Conservation (phyloP, 2,797 vertebrate species). For the Avahi laniger region DNA sequence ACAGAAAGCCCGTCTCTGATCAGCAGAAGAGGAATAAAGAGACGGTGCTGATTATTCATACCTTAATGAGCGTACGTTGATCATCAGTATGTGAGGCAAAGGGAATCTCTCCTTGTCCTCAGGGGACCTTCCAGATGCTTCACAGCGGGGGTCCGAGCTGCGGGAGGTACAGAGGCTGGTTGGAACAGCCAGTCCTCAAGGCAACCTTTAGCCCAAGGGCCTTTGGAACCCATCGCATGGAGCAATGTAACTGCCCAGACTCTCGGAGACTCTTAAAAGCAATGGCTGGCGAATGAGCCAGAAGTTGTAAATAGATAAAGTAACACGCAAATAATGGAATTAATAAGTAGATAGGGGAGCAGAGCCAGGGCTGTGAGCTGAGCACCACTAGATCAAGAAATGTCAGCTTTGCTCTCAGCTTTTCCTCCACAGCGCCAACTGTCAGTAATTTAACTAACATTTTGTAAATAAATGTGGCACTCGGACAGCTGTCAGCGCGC, state of each 20-base stretch:
- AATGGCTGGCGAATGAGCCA: neutral
- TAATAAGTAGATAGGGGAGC: constrained; percentile 37
- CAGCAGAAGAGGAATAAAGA: neutral
- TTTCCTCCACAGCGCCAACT: constrained; percentile 80
- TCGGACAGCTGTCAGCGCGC: constrained; percentile 86
- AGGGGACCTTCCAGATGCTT: neutral
- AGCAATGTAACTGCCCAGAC: neutral
- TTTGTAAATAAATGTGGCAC: constrained; percentile 87
- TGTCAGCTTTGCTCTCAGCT: constrained; percentile 81
- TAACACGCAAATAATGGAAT: constrained; percentile 50
- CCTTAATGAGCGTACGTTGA: fast-evolving
- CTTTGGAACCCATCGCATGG: neutral
- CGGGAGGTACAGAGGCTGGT: neutral
- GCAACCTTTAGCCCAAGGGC: neutral
- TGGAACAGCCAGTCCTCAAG: neutral
- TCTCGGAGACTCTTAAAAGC: neutral
- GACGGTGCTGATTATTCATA: neutral
- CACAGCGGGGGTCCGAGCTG: neutral
- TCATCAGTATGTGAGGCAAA: neutral
- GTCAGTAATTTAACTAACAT: constrained; percentile 86
- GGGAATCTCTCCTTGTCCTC: neutral
- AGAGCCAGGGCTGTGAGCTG: constrained; percentile 2
- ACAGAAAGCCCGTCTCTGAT: neutral
- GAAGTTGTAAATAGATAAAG: constrained; percentile 35
- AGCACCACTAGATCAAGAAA: constrained; percentile 55